Percentiles rank a stretch among this genome's conserved stretches.
Conservation (phyloP, 1,140 invertebrate genomes). For the Hesperophylax magnus region DNA sequence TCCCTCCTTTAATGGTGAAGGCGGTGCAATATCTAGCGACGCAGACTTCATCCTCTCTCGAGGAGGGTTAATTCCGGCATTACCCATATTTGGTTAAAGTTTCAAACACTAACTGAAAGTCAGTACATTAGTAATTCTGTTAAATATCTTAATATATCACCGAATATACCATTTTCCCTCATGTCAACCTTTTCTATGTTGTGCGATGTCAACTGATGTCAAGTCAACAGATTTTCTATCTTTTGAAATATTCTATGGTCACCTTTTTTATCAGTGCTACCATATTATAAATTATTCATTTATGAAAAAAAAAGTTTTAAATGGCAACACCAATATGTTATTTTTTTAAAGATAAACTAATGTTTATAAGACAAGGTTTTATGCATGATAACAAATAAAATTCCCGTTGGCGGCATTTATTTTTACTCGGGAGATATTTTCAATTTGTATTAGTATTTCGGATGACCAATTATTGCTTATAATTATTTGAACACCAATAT, state of each 20-base stretch:
- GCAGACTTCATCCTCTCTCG: slow-evolving; percentile 77
- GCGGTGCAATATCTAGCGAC: slow-evolving; percentile 72
- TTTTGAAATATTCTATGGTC: background rate
- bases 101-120: slow-evolving; percentile 27
- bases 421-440: too few species aligned
- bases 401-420: too few species aligned
- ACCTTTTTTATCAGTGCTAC: background rate
- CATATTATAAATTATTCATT: background rate
- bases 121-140: slow-evolving; percentile 33
- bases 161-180: slow-evolving; percentile 11
- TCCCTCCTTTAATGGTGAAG: slow-evolving; percentile 82
- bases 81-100: slow-evolving; percentile 74
- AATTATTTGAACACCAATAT: too few species aligned
- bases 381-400: too few species aligned
- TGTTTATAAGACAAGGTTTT: too few species aligned
- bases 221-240: slow-evolving; percentile 30
- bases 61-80: slow-evolving; percentile 79
- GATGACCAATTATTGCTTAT: too few species aligned
- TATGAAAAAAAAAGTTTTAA: too few species aligned
- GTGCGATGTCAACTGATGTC: slow-evolving; percentile 22
- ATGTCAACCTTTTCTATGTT: slow-evolving; percentile 22
- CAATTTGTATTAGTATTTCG: too few species aligned
- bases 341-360: too few species aligned
- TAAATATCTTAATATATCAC: slow-evolving; percentile 14
- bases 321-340: too few species aligned